phyloP scores from a whole-genome alignment of 2,888 invertebrate genomes.

The Steinernema carpocapsae region DNA sequence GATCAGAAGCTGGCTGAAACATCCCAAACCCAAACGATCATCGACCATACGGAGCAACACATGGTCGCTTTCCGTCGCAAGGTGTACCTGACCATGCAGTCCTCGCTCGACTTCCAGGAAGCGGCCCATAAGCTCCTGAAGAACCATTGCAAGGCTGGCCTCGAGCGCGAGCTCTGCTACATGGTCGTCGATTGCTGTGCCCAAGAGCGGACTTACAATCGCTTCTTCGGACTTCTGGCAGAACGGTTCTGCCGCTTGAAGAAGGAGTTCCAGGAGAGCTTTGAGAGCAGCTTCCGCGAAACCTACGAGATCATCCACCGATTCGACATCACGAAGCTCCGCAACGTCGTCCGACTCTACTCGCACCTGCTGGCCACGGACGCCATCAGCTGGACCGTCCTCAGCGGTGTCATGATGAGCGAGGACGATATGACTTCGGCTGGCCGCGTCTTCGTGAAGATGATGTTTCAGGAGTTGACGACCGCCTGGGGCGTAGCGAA shows the following conservation, averaged over 20 bases:
- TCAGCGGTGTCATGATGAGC: constrained; percentile 86
- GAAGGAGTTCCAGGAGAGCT: constrained; percentile 87
- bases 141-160: constrained; percentile 78
- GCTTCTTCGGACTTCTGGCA: constrained; percentile 92
- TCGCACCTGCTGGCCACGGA: constrained; percentile 94
- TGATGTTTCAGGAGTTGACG: constrained; percentile 88
- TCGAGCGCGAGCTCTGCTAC: constrained; percentile 83
- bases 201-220: constrained; percentile 96
- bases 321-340: constrained; percentile 88
- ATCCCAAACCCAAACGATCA: constrained; percentile 53
- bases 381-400: constrained; percentile 90
- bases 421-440: constrained; percentile 97
- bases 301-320: constrained; percentile 90
- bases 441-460: constrained; percentile 72
- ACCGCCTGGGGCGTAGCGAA: constrained; percentile 94
- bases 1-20: constrained; percentile 41
- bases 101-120: constrained; percentile 97
- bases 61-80: constrained; percentile 87
- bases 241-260: constrained; percentile 92
- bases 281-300: constrained; percentile 91
- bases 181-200: constrained; percentile 99
- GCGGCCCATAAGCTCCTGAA: constrained; percentile 97
- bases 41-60: constrained; percentile 94
- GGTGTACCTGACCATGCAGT: constrained; percentile 95
- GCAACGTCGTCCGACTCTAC: constrained; percentile 96